phyloP scores from a whole-genome alignment of 2,113 vertebrate genomes.

The Hassar affinis region DNA sequence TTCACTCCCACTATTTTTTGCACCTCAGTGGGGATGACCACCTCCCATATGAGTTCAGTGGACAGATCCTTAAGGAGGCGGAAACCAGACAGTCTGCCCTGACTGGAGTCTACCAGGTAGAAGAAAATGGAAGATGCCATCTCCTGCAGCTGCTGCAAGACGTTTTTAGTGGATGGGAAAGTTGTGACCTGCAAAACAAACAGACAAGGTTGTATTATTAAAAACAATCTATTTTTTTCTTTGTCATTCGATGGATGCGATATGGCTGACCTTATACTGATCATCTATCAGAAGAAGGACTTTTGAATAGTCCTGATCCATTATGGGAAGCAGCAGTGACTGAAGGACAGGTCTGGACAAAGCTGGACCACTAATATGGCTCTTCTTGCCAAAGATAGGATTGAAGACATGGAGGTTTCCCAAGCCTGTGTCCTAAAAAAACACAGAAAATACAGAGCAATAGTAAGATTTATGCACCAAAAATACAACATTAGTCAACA shows the following conservation, averaged over 20 bases:
- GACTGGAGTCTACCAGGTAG: slow-evolving; percentile 84
- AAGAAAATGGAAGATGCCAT: slow-evolving; percentile 89
- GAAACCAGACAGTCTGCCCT: slow-evolving; percentile 85
- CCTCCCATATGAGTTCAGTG: slow-evolving; percentile 90
- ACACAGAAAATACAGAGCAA: not conserved
- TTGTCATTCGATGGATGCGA: too few species aligned
- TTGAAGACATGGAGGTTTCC: slow-evolving; percentile 92
- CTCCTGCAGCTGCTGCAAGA: slow-evolving; percentile 89
- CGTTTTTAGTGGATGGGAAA: slow-evolving; percentile 91
- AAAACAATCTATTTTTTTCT: not conserved
- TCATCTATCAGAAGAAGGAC: slow-evolving; percentile 89
- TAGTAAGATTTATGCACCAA: not conserved
- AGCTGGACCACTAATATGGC: slow-evolving; percentile 83
- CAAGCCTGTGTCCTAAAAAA: slow-evolving; percentile 80
- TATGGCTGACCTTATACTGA: slow-evolving; percentile 84
- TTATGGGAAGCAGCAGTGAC: slow-evolving; percentile 87
- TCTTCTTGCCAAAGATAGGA: slow-evolving; percentile 94
- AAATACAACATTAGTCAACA: not conserved
- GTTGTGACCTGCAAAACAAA: slow-evolving; percentile 79
- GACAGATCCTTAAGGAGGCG: slow-evolving; percentile 88
- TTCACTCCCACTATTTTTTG: slow-evolving; percentile 87
- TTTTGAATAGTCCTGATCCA: slow-evolving; percentile 97
- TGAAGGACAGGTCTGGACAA: slow-evolving; percentile 85
- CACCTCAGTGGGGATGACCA: slow-evolving; percentile 81
- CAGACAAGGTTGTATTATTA: not conserved